Evolutionary conservation across 2,113 vertebrate species (phyloP), one percentile per base, ranked within the genome.

Genomic region (Aldabrachelys gigantea): DNA sequence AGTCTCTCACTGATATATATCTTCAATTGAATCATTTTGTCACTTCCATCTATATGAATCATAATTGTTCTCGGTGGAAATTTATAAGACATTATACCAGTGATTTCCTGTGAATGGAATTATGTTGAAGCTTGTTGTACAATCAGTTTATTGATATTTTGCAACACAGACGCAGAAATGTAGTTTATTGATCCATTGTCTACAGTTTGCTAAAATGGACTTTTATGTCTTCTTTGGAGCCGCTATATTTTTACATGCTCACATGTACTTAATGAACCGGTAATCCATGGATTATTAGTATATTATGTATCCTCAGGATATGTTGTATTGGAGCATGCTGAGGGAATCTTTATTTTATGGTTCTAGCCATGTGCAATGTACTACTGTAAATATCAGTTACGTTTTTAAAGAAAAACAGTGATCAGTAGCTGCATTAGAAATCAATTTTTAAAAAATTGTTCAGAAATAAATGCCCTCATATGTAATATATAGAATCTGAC

Each of bases 51-150:
- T 91, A 14, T 1, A 59, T 89, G 2, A 76, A 76, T 82, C 92
- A 69, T 87, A 83, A 52, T 96, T 80, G 44, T 87, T 89, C 29
- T 93, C 47, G n/a, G 10, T 92, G 54, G 82, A 85, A 80, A 72
- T 69, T 1, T 72, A 25, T 83, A 50, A 92, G 65, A 65, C 29
- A 19, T 82, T 84, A 76, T 47, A 25, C 75, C 24, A 59, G 4
- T 88, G 47, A 69, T 92, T 57, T 92, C 7, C 76, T 91, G 50
- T 0, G 1, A 93, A 87, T 49, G 38, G 38, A 91, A 89, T 94
- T 72, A 65, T 81, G 12, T 76, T 82, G 50, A 85, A 41, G 12
- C 16, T n/a, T 93, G 31, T 31, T n/a, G 11, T 54, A 19, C 95
- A 89, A 59, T 82, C 49, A 3, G 1, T 88, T 4, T 91, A 69